Percentiles rank a stretch among this genome's conserved stretches.
phyloP scores from a whole-genome alignment of 2,888 invertebrate species.

The Caenorhabditis sp. region DNA sequence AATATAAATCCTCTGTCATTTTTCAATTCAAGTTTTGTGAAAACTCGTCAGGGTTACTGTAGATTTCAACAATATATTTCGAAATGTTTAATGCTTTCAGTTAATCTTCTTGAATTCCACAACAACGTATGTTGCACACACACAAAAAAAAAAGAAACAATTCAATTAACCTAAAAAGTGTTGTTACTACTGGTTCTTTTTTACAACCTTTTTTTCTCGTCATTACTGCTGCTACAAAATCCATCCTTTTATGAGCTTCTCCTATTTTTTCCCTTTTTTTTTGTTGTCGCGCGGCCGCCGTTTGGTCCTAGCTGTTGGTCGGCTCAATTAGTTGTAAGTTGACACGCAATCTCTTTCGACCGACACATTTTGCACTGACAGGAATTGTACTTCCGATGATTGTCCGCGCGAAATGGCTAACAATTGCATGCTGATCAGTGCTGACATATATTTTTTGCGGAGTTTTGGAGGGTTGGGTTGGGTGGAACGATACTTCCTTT shows the following conservation, averaged over 20 bases:
- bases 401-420: neutral
- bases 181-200: neutral
- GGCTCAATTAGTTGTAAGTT: neutral
- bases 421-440: conserved; percentile 7
- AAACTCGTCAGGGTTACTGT: too few relatives aligned
- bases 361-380: neutral
- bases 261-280: neutral
- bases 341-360: neutral
- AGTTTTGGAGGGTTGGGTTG: neutral
- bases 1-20: too few relatives aligned
- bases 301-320: neutral
- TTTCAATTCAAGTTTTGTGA: too few relatives aligned
- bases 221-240: too few relatives aligned
- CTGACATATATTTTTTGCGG: conserved; percentile 5
- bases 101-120: neutral
- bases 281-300: too few relatives aligned
- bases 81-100: neutral
- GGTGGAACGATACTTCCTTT: too few relatives aligned
- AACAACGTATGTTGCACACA: neutral
- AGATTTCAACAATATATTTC: too few relatives aligned
- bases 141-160: neutral
- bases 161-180: conserved; percentile 1
- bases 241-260: neutral
- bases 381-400: conserved; percentile 40
- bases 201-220: neutral